Percentiles rank a stretch among this genome's conserved stretches.
These are phyloP conservation scores for Anneissia japonica DNA, from an alignment of 35 echinoderm and acorn worm genomes.

Conservation along the genomic window DNA sequence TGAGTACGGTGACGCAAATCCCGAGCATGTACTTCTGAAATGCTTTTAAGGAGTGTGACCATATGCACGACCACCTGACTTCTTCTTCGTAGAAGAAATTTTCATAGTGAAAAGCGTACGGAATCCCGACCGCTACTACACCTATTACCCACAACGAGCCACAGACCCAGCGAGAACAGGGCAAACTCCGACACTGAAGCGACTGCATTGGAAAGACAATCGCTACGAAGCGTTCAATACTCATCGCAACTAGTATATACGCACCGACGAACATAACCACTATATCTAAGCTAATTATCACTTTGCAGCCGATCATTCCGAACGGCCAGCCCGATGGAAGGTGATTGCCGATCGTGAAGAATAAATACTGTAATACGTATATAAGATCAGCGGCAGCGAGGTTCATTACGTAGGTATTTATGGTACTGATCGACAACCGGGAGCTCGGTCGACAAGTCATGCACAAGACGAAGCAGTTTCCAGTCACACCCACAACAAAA, in stretches of 20 bases:
- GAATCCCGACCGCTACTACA: conserved; percentile 27
- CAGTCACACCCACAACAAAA: conserved; percentile 58
- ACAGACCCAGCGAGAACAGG: conserved; percentile 52
- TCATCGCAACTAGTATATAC: conserved; percentile 73
- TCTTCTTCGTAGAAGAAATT: background rate
- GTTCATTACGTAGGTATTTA: conserved; percentile 72
- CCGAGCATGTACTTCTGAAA: conserved; percentile 25
- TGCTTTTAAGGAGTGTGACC: conserved; percentile 31
- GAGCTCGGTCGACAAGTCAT: conserved; percentile 43
- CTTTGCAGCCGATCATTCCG: conserved; percentile 63
- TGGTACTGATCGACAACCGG: conserved; percentile 46
- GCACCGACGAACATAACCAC: conserved; percentile 73
- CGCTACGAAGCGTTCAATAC: conserved; percentile 71
- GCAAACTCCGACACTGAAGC: conserved; percentile 49
- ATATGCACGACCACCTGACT: conserved; percentile 31
- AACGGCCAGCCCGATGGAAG: conserved; percentile 59
- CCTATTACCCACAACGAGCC: conserved; percentile 38
- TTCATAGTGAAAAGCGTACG: conserved; percentile 40
- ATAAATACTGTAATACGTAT: conserved; percentile 48
- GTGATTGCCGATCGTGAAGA: conserved; percentile 61
- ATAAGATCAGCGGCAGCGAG: conserved; percentile 59
- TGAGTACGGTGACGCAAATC: conserved; percentile 60
- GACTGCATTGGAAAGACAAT: conserved; percentile 76
- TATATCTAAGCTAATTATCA: conserved; percentile 60
- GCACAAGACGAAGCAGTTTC: conserved; percentile 55